These are phyloP conservation scores for Sinocyclocheilus anshuiensis DNA, from an alignment of 2,113 vertebrate genomes.

Conservation along the genomic window DNA sequence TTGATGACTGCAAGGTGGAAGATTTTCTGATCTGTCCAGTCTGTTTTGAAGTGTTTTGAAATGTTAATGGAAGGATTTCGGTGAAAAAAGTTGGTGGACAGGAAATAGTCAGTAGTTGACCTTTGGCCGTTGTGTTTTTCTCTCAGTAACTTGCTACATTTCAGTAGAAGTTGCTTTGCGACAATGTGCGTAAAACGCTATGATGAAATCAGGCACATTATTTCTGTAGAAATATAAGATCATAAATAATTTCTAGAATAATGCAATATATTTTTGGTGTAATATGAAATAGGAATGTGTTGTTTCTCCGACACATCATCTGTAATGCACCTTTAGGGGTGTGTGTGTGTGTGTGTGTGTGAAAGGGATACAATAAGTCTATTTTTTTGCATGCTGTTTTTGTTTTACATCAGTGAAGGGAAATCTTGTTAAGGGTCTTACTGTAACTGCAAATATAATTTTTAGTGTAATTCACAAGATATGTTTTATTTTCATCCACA, in stretches of 20 bases:
- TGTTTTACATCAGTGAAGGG: slow-evolving; percentile 22
- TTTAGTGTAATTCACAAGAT: neutral
- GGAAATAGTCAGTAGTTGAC: slow-evolving; percentile 20
- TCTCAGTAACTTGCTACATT: slow-evolving; percentile 36
- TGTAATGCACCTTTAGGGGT: slow-evolving; percentile 20
- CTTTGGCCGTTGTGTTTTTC: slow-evolving; percentile 10
- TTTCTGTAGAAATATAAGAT: slow-evolving; percentile 31
- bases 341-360: neutral
- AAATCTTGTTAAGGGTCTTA: slow-evolving; percentile 13
- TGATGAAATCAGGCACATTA: slow-evolving; percentile 22
- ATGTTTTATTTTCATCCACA: neutral
- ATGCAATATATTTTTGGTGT: slow-evolving; percentile 51
- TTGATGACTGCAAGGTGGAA: neutral
- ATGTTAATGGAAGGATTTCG: neutral
- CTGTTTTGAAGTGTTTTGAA: neutral
- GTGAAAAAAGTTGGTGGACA: neutral
- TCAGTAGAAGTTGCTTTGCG: slow-evolving; percentile 19
- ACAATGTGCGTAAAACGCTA: slow-evolving; percentile 8
- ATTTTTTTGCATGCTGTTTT: slow-evolving; percentile 16
- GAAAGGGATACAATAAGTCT: neutral
- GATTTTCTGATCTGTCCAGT: neutral
- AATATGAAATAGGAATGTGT: slow-evolving; percentile 30
- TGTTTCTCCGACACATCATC: neutral
- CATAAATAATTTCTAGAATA: slow-evolving; percentile 6
- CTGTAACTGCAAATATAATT: slow-evolving; percentile 1